Percentiles rank a stretch among this genome's conserved stretches.
Evolutionary conservation across 2,797 vertebrate genomes (phyloP).

Genomic region (Brotula barbata): DNA sequence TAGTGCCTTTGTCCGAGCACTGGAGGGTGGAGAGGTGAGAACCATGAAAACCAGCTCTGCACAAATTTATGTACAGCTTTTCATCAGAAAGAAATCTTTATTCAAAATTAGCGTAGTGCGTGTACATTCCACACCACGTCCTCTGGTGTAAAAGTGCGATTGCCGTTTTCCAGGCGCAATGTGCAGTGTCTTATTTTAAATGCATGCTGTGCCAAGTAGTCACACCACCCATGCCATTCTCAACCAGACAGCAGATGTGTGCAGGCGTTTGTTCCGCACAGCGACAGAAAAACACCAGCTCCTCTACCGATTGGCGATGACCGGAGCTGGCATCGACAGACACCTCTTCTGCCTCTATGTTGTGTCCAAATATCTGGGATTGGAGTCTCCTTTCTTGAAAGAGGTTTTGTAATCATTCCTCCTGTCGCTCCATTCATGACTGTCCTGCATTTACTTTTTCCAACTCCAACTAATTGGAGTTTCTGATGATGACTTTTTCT

Average conservation of each 20-base stretch:
- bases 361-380: conserved; percentile 84
- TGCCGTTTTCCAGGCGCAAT: not conserved
- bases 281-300: conserved; percentile 86
- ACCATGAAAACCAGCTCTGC: not conserved
- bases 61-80: no score
- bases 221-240: conserved; percentile 4
- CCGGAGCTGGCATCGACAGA: conserved; percentile 85
- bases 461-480: no score
- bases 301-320: conserved; percentile 86
- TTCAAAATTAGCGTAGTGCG: no score
- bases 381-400: conserved; percentile 87
- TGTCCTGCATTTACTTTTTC: no score
- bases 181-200: no score
- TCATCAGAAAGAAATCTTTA: no score
- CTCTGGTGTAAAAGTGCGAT: no score
- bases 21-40: conserved; percentile 78
- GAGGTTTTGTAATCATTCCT: conserved; percentile 74
- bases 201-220: not conserved
- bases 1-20: conserved; percentile 81
- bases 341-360: conserved; percentile 91
- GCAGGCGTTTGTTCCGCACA: conserved; percentile 75
- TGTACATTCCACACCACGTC: no score
- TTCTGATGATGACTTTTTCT: conserved; percentile 1
- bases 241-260: conserved; percentile 72
- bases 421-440: not conserved